Base-by-base conservation (phyloP, 2,113 vertebrate species). In the Microcebus lehilahytsara region DNA sequence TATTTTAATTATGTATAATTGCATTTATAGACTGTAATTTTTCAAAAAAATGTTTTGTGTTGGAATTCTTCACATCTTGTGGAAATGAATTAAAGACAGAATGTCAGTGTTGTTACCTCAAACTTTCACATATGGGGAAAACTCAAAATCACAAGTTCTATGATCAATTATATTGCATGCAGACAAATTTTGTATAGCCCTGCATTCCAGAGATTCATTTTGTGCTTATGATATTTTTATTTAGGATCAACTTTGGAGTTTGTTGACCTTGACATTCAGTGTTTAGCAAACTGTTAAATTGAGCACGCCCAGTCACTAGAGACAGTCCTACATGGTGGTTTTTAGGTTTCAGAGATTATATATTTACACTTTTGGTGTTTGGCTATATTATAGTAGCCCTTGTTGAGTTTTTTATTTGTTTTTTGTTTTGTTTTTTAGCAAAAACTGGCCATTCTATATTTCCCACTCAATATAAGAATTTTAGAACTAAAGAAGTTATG, bases 1-100 rank as follows among this genome's bases (percentile, higher is more conserved):
- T 30, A 58, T 75, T 88, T 90, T 69, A 78, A 42, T n/a, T 72
- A 16, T 49, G 67, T 71, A 5, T 30, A 89, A 27, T 85, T 93
- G 1, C 2, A 42, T 34, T 46, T 64, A 37, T 19, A 4, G 0
- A 3, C 17, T 71, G 0, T 3, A 64, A 1, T 30, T 77, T 88
- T 92, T 34, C 62, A 80, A 85, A 23, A 77, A 89, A 67, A 89
- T 6, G 1, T 78, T 37, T 6, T 64, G 4, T 30, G 3, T 90
- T n/a, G 20, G 6, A 83, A 49, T 74, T 62, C 6, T 79, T 94
- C 11, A 40, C 25, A 32, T 88, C 23, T 77, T 83, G 9, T 42
- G 25, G 81, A 16, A 77, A n/a, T 60, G 0, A 81, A 46, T 80
- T 95, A 56, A 88, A 83, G 71, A 56, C 3, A 74, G 17, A 60